These are phyloP conservation scores for Piprites chloris DNA, from an alignment of 2,113 vertebrate genomes.

Conservation along the genomic window DNA sequence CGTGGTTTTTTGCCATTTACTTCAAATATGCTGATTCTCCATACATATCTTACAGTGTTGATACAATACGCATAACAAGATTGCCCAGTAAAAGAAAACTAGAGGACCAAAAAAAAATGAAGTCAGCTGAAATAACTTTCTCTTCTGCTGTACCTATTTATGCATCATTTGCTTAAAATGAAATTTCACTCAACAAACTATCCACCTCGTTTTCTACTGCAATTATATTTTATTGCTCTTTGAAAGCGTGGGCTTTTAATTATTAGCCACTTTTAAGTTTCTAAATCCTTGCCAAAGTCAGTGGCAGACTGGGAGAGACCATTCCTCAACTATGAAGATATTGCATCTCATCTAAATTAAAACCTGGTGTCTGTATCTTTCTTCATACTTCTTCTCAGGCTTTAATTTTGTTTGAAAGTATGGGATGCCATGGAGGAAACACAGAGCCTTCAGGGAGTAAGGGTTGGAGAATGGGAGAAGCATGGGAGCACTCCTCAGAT, in stretches of 20 bases:
- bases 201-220: background rate
- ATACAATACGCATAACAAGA: background rate
- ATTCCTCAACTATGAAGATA: background rate
- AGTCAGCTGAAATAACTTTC: background rate
- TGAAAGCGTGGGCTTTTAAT: background rate
- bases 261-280: background rate
- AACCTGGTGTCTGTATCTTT: background rate
- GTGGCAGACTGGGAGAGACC: background rate
- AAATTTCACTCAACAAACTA: background rate
- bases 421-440: background rate
- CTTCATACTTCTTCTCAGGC: background rate
- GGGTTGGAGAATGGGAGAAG: background rate
- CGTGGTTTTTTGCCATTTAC: background rate
- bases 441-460: background rate
- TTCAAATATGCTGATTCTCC: background rate
- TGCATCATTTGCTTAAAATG: background rate
- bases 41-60: background rate
- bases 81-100: background rate
- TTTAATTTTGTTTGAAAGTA: background rate
- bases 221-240: background rate
- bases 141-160: background rate
- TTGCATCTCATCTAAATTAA: background rate
- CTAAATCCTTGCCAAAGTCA: background rate
- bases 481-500: background rate
- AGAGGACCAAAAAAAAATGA: background rate